Base-by-base conservation (phyloP, 2,888 invertebrate species). In the Leptinotarsa tumamoca region DNA sequence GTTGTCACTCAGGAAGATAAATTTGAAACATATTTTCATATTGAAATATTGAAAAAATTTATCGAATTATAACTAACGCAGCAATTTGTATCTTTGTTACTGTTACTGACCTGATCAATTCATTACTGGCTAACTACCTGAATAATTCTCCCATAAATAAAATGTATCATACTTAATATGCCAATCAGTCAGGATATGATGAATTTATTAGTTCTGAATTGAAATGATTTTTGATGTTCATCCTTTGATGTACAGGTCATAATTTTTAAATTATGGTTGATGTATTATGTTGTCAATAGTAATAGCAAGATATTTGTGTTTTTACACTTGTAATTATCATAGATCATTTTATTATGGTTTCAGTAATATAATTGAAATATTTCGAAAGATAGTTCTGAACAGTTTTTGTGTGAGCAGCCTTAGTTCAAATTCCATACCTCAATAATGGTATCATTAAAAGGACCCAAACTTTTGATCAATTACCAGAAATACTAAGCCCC, bases 141-240 rank as follows among this genome's bases (percentile, higher is more conserved):
- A 54, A 54, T 54, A 54, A 54, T 54, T 13, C 18, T 18, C 54
- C 54, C 54, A 54, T 54, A 54, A 54, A 54, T 54, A 54, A 18
- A 13, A 10, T n/a, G 18, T 4, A 54, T 54, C 18, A 18, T 54
- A 54, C 10, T 18, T 54, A 54, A 54, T 54, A 18, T 54, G n/a
- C 13, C 54, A 54, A 54, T 54, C 13, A 54, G 54, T 54, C 54
- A 13, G 54, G 2, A 18, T 54, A n/a, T 18, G 54, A 54, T 54
- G 54, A 18, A 13, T 54, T 54, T 54, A 54, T 18, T 54, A 18
- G 54, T 54, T 54, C 18, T 18, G 10, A 54, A 54, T 54, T 54
- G 54, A 54, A 18, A 18, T 18, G 10, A 54, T 54, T 54, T 54
- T 18, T 18, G 18, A 54, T 54, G 10, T 54, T n/a, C 18, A 54